Base-by-base conservation (phyloP, 35 echinoderm and acorn worm genomes). In the Apostichopus japonicus region DNA sequence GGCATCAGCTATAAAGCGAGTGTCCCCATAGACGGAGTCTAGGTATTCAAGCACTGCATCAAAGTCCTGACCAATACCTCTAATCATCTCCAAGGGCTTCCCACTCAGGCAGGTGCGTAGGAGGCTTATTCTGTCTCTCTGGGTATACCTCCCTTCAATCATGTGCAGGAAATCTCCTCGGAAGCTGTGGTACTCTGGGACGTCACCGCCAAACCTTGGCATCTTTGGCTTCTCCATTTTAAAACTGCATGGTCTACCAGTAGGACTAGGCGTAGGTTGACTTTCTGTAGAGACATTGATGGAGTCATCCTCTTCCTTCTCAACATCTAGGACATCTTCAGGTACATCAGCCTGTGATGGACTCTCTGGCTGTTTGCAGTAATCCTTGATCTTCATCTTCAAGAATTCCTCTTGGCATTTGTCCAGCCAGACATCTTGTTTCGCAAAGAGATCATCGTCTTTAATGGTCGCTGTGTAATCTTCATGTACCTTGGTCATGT, bases 181-280 rank as follows among this genome's bases (percentile, higher is more conserved):
- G 78, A 96, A 96, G 15, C 79, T 94, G 67, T 90, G 25, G 67
- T 96, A 93, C 51, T 94, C 95, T 24, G 90, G 6, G 7, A 94
- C 78, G 77, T 96, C 95, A 5, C 95, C 95, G n/a, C 53, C 65
- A 72, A 94, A 96, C 72, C 79, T 94, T 8, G 95, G 93, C 61
- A 94, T 72, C 55, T 94, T 96, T 23, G 93, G 87, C 72, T 94
- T 96, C 77, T 96, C 95, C 11, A 96, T 14, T 67, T 92, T 96
- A 10, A 79, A 79, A 87, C 63, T 56, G 16, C 14, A 19, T 44
- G 33, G 33, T 44, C 33, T 44, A 44, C 33, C 33, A 44, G 33
- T 44, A 44, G 33, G 33, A 44, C 33, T 44, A 44, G 33, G 33
- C 33, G 33, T 44, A 44, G 33, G 71, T 75, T 15, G 71, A 75